Percentiles rank a stretch among this genome's conserved stretches.
phyloP scores from a whole-genome alignment of 2,797 vertebrate species.

The Pipistrellus nathusii region DNA sequence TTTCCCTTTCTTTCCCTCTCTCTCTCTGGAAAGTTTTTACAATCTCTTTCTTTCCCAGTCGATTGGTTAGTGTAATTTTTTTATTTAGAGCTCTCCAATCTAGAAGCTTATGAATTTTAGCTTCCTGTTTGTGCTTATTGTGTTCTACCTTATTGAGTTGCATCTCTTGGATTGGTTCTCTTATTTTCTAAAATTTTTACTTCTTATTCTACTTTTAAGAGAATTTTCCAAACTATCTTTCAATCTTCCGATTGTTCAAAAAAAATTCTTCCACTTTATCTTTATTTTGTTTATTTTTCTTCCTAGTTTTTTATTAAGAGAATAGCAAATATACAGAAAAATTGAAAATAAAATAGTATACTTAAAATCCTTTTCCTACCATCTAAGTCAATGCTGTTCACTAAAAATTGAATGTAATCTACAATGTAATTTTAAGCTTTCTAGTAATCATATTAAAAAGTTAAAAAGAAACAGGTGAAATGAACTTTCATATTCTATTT shows the following conservation, averaged over 20 bases:
- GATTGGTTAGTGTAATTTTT: background rate
- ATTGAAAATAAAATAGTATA: background rate
- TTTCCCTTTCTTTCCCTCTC: background rate
- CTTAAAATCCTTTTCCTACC: background rate
- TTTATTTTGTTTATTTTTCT: conserved; percentile 42
- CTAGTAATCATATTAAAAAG: background rate
- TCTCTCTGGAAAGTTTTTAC: background rate
- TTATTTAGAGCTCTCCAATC: background rate
- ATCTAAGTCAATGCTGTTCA: background rate
- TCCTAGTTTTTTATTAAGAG: background rate
- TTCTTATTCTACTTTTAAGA: background rate
- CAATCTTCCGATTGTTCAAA: conserved; percentile 13
- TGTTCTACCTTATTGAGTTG: background rate
- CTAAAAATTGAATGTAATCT: background rate
- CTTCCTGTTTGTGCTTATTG: background rate
- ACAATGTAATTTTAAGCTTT: background rate
- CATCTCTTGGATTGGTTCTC: background rate
- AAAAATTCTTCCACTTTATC: conserved; percentile 6
- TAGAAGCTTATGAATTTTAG: background rate
- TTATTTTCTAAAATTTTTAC: conserved; percentile 21
- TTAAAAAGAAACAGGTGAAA: background rate
- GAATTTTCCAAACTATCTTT: conserved; percentile 34
- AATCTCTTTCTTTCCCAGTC: background rate
- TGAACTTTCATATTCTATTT: conserved; percentile 31
- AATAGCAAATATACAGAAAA: conserved; percentile 8